Evolutionary conservation across 2,113 vertebrate species (phyloP), one percentile per base, ranked within the genome.

Genomic region (Potamarius usumacintae): DNA sequence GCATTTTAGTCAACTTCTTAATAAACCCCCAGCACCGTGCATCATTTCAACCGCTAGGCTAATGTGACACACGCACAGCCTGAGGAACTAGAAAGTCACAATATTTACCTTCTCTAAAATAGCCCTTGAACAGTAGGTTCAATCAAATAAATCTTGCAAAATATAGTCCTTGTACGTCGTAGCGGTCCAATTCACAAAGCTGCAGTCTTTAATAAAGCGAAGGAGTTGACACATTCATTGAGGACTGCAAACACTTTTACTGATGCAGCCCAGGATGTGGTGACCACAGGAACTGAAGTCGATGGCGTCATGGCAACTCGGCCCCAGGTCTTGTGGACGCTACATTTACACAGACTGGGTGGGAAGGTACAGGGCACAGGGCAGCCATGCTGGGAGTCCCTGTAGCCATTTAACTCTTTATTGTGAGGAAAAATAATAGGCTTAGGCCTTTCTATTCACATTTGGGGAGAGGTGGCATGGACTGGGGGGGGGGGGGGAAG

Each of bases 361-460:
- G 74, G 86, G 78, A 72, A 85, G 48, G 74, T 83, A 86, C 77
- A 69, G 85, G 34, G 78, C 81, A 83, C 80, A 92, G 87, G 74
- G 85, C 81, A 4, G 92, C 91, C 92, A 91, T 94, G 90, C 91
- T 92, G 92, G 92, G 93, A 91, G 90, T 94, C 92, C 89, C 84
- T 57, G 77, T 48, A 14, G 60, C 57, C 22, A 34, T 88, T 77
- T 81, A 69, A 82, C 25, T 88, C 81, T 90, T 90, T 93, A 93
- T 90, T 87, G 92, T 94, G 57, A 91, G 89, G 90, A 93, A 89
- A 93, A 94, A 94, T 94, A 95, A 95, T 94, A 95, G 94, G 95
- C 95, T 95, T 94, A 94, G 89, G 89, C 94, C 88, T 90, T 91
- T 94, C 92, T 94, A 93, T 95, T 95, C 94, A 94, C 93, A 93